Conservation (phyloP, 1,140 invertebrate species). For the Nasonia vitripennis region DNA sequence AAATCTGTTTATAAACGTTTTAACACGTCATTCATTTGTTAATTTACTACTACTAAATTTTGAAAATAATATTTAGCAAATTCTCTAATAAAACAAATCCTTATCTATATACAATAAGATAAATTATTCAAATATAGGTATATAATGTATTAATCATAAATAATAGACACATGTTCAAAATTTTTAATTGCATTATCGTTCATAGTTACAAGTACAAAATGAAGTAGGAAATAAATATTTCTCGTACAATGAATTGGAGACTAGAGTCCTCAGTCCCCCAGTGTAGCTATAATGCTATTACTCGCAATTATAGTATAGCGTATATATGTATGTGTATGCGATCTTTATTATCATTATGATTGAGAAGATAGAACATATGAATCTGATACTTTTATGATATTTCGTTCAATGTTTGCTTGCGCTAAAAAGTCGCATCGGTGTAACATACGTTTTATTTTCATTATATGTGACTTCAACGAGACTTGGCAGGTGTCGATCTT, state of each 20-base stretch:
- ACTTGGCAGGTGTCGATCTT: constrained; percentile 65
- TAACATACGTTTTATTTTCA: constrained; percentile 47
- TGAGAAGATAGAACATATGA: constrained; percentile 41
- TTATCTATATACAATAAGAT: background rate
- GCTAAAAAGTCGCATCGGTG: constrained; percentile 25
- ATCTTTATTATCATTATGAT: constrained; percentile 59
- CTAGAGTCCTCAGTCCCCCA: constrained; percentile 67
- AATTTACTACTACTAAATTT: background rate
- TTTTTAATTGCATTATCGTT: constrained; percentile 68
- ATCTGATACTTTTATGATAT: constrained; percentile 20
- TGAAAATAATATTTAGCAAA: background rate
- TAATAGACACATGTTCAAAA: constrained; percentile 67
- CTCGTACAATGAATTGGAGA: constrained; percentile 65
- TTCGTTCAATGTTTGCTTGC: constrained; percentile 18
- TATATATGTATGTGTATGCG: constrained; percentile 51
- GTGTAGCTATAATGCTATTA: constrained; percentile 61
- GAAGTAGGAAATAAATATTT: constrained; percentile 71
- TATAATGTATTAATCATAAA: constrained; percentile 66
- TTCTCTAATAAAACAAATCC: background rate
- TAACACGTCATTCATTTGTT: background rate
- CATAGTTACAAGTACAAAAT: constrained; percentile 71
- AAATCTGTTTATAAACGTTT: constrained; percentile 27
- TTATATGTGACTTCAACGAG: constrained; percentile 55
- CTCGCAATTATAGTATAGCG: constrained; percentile 61
- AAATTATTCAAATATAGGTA: constrained; percentile 36